Evolutionary conservation across 1,140 invertebrate species (phyloP).

Genomic region (Aricia agestis): DNA sequence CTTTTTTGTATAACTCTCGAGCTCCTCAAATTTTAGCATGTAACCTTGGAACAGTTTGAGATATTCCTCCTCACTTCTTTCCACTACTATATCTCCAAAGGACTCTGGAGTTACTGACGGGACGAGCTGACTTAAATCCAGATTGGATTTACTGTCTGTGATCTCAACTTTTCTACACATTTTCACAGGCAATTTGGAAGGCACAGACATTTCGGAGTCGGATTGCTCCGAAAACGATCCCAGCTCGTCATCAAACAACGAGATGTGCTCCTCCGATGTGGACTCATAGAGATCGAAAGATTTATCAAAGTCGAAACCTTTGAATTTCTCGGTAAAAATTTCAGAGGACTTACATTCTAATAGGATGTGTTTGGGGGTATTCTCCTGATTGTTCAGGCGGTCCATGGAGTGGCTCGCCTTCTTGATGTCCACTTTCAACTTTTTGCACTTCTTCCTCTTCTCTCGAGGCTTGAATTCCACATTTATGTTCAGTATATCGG

Average conservation of each 20-base stretch:
- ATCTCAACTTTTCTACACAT: slow-evolving; percentile 59
- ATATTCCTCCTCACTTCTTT: slow-evolving; percentile 53
- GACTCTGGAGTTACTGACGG: slow-evolving; percentile 51
- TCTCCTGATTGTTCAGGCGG: slow-evolving; percentile 38
- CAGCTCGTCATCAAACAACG: slow-evolving; percentile 43
- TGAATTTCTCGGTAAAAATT: slow-evolving; percentile 48
- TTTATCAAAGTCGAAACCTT: slow-evolving; percentile 53
- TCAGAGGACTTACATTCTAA: slow-evolving; percentile 53
- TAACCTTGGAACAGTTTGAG: slow-evolving; percentile 46
- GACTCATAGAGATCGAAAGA: slow-evolving; percentile 58
- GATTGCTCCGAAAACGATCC: slow-evolving; percentile 53
- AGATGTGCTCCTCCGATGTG: slow-evolving; percentile 41
- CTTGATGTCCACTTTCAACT: slow-evolving; percentile 58
- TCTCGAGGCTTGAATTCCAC: slow-evolving; percentile 28
- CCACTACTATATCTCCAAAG: slow-evolving; percentile 56
- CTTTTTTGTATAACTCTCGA: slow-evolving; percentile 51
- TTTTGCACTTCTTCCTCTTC: slow-evolving; percentile 42
- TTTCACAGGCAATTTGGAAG: slow-evolving; percentile 45
- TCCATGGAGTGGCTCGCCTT: slow-evolving; percentile 53
- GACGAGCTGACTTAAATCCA: slow-evolving; percentile 31
- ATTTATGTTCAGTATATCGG: slow-evolving; percentile 43
- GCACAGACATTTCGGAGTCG: slow-evolving; percentile 42
- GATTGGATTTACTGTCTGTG: slow-evolving; percentile 24
- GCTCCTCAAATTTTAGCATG: slow-evolving; percentile 53
- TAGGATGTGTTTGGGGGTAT: slow-evolving; percentile 59